Evolutionary conservation across 2,888 invertebrate species (phyloP), one percentile per base, ranked within the genome.

Genomic region (Lasioglossum zephyrum): DNA sequence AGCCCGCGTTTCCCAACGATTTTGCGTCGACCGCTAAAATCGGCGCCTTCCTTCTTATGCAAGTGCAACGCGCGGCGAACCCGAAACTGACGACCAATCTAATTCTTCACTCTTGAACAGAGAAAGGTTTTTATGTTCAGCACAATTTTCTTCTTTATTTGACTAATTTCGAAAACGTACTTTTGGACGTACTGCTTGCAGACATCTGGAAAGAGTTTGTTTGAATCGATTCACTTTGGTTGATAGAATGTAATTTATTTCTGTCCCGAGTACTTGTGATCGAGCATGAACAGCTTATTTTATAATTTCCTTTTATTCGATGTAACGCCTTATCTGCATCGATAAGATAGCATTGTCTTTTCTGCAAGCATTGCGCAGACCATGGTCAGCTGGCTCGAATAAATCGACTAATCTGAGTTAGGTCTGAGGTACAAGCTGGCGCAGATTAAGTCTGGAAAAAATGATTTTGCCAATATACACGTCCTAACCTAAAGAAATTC

Each of bases 1-100:
- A 31, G 36, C 66, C 18, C 66, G 60, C 36, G 66, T 31, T 66
- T 66, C 66, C 66, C 66, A 66, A 66, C 66, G 66, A 63, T 63
- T 36, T 66, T 36, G 66, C 66, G 66, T 36, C 31, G 44, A 6
- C 57, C 36, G 26, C 75, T 75, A 41, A 83, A 83, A 83, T 76
- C 81, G 63, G 3, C 63, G 22, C 60, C 60, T 72, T 66, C 36
- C 39, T 26, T 22, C 11, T 36, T 18, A 26, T 4, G 44, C 31
- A n/a, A 66, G 66, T 8, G 31, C 16, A 66, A 31, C 18, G 66
- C 2, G 8, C 18, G 31, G 36, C 36, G 36, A 8, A 22, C 66
- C 5, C 53, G 49, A 49, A 49, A 8, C 53, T 9, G 2, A n/a
- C 53, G 9, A n/a, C 53, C 9, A n/a, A 9, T 49, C 49, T 18